Conservation (phyloP, 2,888 invertebrate genomes). For the Gonocerus acuteangulatus region DNA sequence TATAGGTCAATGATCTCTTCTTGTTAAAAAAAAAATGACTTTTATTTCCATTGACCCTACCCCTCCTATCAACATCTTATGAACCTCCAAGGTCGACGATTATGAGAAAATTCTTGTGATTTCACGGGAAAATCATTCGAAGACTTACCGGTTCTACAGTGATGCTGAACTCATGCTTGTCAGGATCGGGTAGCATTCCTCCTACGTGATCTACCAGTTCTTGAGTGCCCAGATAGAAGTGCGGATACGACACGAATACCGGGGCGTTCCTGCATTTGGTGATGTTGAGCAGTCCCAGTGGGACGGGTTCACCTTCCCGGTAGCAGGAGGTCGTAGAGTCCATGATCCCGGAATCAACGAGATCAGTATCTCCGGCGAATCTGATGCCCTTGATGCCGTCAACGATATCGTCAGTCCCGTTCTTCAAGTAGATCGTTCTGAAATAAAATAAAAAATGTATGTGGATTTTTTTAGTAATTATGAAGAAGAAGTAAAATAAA, state of each 20-base stretch:
- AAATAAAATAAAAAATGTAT: not conserved
- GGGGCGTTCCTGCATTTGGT: conserved; percentile 72
- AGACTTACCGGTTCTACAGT: conserved; percentile 41
- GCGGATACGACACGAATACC: conserved; percentile 74
- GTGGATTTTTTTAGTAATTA: no score
- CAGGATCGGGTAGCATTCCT: conserved; percentile 62
- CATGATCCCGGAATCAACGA: conserved; percentile 51
- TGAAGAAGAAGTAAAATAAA: no score
- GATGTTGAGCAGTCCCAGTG: conserved; percentile 66
- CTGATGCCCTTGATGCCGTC: conserved; percentile 52
- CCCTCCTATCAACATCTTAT: no score
- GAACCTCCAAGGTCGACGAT: no score
- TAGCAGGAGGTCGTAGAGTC: conserved; percentile 56
- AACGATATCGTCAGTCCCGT: conserved; percentile 52
- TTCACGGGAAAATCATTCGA: no score
- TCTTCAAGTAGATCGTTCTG: conserved; percentile 56
- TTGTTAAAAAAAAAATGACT: no score
- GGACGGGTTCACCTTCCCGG: conserved; percentile 57
- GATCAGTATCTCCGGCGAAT: conserved; percentile 52
- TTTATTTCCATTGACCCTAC: no score
- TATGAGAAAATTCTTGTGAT: no score
- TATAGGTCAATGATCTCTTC: no score
- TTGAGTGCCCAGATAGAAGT: conserved; percentile 71
- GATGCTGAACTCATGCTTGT: conserved; percentile 67
- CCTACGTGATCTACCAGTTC: conserved; percentile 54